These are phyloP conservation scores for Adrianichthys oophorus DNA, from an alignment of 2,797 vertebrate genomes.

Conservation along the genomic window DNA sequence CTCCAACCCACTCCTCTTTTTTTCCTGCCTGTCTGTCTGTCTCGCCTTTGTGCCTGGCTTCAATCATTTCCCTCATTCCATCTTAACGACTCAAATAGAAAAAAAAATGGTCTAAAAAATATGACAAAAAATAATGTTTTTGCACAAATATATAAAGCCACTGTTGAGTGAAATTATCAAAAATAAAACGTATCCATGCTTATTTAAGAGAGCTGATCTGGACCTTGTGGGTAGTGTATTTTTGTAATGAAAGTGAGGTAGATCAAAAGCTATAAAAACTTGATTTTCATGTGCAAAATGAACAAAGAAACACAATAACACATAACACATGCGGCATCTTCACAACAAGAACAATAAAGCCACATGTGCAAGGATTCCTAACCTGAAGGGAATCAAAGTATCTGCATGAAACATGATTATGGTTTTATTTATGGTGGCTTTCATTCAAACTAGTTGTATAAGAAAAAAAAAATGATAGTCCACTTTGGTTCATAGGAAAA, in stretches of 20 bases:
- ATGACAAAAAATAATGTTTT: slow-evolving; percentile 35
- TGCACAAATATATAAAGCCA: slow-evolving; percentile 39
- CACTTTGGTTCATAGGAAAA: too few relatives aligned
- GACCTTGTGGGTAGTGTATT: slow-evolving; percentile 12
- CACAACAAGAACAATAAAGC: slow-evolving; percentile 13
- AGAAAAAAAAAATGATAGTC: slow-evolving; percentile 3
- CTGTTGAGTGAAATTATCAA: slow-evolving; percentile 21
- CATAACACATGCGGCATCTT: background rate
- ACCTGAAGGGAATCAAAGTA: slow-evolving; percentile 7
- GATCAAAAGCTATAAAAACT: slow-evolving; percentile 7
- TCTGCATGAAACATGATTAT: slow-evolving; percentile 23
- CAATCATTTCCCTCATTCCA: slow-evolving; percentile 62
- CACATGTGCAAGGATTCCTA: slow-evolving; percentile 9
- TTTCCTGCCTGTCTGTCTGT: slow-evolving; percentile 45
- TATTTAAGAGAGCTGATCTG: slow-evolving; percentile 21
- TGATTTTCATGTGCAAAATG: slow-evolving; percentile 5
- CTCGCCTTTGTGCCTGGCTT: slow-evolving; percentile 63
- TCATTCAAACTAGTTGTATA: slow-evolving; percentile 26
- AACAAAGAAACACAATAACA: background rate
- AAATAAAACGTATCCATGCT: slow-evolving; percentile 6
- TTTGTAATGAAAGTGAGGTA: slow-evolving; percentile 10
- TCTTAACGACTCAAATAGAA: slow-evolving; percentile 43
- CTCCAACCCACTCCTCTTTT: slow-evolving; percentile 22
- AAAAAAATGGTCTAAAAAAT: slow-evolving; percentile 47
- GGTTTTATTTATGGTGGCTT: slow-evolving; percentile 22